Evolutionary conservation across 1,140 invertebrate genomes (phyloP).

Genomic region (Centruroides vittatus): DNA sequence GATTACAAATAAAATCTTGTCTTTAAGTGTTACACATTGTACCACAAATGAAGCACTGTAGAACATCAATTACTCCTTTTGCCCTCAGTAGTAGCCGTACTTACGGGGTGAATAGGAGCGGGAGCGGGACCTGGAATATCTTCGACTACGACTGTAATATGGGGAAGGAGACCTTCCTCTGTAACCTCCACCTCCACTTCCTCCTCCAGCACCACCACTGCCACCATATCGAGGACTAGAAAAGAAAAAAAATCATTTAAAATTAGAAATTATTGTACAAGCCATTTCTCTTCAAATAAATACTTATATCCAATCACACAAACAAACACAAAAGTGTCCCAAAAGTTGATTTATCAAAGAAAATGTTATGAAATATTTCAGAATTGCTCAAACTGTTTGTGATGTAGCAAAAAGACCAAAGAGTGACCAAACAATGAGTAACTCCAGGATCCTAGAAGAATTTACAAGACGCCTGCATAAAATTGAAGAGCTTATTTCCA

Average conservation of each 20-base stretch:
- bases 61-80: no score
- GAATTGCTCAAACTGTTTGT: no score
- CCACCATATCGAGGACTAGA: conserved; percentile 11
- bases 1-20: no score
- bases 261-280: neutral
- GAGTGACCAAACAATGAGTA: no score
- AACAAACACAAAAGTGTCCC: conserved; percentile 6
- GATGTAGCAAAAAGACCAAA: no score
- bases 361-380: no score
- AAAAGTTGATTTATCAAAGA: neutral
- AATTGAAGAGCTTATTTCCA: no score
- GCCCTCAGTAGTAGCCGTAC: conserved; percentile 16
- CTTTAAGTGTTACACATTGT: no score
- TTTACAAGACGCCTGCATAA: no score
- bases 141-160: conserved; percentile 31
- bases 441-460: no score
- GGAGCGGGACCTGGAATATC: conserved; percentile 59
- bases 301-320: conserved; percentile 27
- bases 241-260: neutral
- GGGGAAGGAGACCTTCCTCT: conserved; percentile 45
- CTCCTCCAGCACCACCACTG: conserved; percentile 18
- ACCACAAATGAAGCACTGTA: no score
- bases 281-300: conserved; percentile 16
- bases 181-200: conserved; percentile 19
- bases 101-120: conserved; percentile 73